Base-by-base conservation (phyloP, 2,113 vertebrate genomes). In the Callorhinus ursinus region DNA sequence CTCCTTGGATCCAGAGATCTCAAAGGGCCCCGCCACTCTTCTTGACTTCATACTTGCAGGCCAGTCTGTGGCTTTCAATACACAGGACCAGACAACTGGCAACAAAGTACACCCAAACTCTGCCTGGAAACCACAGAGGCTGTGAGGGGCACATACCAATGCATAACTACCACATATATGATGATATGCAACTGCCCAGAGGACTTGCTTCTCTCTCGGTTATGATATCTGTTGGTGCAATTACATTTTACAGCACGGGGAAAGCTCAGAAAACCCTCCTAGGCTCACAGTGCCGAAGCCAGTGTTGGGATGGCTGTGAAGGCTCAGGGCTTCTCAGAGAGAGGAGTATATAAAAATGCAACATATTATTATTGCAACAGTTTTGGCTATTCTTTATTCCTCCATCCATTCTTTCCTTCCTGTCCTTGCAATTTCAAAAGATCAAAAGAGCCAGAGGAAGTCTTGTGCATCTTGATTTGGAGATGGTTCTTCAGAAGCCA, bases 381-480 rank as follows among this genome's bases (percentile, higher is more conserved):
- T 69, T n/a, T 39, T 15, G 84, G 93, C 83, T 88, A 79, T 93
- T 96, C 79, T 97, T 97, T 71, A 95, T 95, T 80, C 87, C 36
- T 90, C 95, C 59, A 79, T 98, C 94, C 94, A 97, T 96, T 95
- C 90, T 96, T 97, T 98, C 96, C 97, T 97, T 97, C 97, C 95
- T 95, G 88, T 95, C 96, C 77, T 95, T 81, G 88, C 42, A 85
- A 93, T 97, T 98, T 98, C 87, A 96, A 97, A 97, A 96, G 97
- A 97, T 98, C 97, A 97, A 97, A 97, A 95, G 92, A 57, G 65
- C 61, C 76, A 93, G 72, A 97, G 92, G 96, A 97, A 96, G 90
- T 97, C 84, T 97, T 97, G 84, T 97, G 82, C 82, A 96, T 96
- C 96, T 96, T 91, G 96, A 96, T 97, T 95, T 93, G 77, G 88